Conservation (phyloP, 2,113 vertebrate genomes). For the Ceratotherium simum region DNA sequence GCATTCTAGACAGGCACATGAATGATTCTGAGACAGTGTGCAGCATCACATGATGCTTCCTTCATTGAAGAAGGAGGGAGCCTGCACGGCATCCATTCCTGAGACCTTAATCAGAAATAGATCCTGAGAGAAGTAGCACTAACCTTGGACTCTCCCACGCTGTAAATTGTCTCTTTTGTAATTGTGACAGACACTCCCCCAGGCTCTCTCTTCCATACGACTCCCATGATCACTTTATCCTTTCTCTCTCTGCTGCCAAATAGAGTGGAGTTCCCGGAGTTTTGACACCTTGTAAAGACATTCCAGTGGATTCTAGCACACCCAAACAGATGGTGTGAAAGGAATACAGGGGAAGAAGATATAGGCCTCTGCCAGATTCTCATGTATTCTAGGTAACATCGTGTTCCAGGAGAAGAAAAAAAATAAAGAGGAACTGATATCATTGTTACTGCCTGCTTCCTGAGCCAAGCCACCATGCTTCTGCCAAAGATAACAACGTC, state of each 20-base stretch:
- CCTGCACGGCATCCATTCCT: not conserved
- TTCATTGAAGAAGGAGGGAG: not conserved
- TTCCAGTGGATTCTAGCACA: constrained; percentile 84
- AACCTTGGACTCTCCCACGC: constrained; percentile 3
- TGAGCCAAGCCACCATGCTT: constrained; percentile 81
- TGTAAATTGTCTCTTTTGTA: constrained; percentile 71
- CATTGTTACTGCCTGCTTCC: constrained; percentile 76
- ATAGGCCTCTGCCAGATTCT: constrained; percentile 82
- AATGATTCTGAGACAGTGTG: not conserved
- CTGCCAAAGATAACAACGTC: constrained; percentile 82
- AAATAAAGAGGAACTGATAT: constrained; percentile 76
- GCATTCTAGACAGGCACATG: not conserved
- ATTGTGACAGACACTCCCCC: constrained; percentile 76
- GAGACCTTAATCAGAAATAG: not conserved
- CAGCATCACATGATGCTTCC: not conserved
- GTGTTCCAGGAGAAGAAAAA: constrained; percentile 75
- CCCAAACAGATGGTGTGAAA: constrained; percentile 84
- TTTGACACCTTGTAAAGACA: constrained; percentile 88
- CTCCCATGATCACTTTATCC: constrained; percentile 81
- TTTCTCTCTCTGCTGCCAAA: constrained; percentile 82
- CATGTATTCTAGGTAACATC: constrained; percentile 81
- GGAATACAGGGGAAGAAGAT: constrained; percentile 76
- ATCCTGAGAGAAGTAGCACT: constrained; percentile 27
- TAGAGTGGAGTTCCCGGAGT: constrained; percentile 80
- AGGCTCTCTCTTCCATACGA: constrained; percentile 61